Evolutionary conservation across 2,888 invertebrate species (phyloP).

Genomic region (Pollenia labialis): DNA sequence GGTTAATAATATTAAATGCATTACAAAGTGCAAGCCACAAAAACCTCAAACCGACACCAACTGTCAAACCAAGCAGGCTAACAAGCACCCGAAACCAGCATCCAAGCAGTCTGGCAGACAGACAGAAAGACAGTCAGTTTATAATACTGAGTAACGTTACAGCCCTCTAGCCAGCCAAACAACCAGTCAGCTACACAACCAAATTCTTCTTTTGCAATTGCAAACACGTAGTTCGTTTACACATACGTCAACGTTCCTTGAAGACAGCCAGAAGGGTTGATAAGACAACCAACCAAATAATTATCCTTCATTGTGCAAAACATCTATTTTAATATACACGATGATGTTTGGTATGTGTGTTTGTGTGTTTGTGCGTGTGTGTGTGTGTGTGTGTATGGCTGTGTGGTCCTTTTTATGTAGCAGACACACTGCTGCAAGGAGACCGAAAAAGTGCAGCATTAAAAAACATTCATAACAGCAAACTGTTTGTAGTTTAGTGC

Average conservation of each 20-base stretch:
- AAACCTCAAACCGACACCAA: conserved; percentile 27
- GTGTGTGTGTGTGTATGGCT: too few relatives aligned
- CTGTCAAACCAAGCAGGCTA: conserved; percentile 14
- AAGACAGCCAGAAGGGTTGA: conserved; percentile 8
- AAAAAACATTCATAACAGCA: neutral
- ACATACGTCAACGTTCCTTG: conserved; percentile 17
- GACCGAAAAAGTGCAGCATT: neutral
- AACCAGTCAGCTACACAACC: neutral
- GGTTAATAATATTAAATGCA: conserved; percentile 53
- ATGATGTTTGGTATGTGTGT: neutral
- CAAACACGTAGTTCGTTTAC: conserved; percentile 1
- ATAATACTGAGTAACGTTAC: too few relatives aligned
- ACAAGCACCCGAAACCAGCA: neutral
- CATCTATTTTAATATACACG: conserved; percentile 19
- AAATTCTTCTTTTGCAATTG: conserved; percentile 16
- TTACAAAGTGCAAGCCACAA: conserved; percentile 47
- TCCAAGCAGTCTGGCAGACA: neutral
- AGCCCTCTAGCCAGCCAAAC: neutral
- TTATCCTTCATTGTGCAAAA: conserved; percentile 16
- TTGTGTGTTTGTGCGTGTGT: neutral
- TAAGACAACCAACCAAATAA: conserved; percentile 24
- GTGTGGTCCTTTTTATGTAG: neutral
- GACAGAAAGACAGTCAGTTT: neutral
- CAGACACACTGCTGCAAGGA: neutral
- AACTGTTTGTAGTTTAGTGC: neutral